Evolutionary conservation across 2,797 vertebrate species (phyloP).

Genomic region (Calcarius lapponicus): DNA sequence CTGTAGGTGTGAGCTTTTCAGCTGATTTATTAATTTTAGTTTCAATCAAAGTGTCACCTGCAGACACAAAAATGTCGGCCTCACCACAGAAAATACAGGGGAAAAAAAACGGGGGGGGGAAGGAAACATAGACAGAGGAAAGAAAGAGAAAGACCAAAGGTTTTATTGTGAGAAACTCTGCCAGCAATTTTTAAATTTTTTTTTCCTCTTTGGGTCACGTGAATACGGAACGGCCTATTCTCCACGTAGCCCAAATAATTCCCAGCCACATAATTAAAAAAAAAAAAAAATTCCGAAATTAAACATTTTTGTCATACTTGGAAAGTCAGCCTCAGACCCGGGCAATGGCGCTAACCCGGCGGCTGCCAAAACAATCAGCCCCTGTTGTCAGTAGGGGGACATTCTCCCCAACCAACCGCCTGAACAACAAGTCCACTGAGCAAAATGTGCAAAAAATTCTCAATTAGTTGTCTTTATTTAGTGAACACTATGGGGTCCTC

Average conservation of each 20-base stretch:
- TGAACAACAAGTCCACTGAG: conserved; percentile 79
- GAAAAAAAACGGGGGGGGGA: fast-evolving
- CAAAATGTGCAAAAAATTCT: conserved; percentile 87
- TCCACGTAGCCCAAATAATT: conserved; percentile 69
- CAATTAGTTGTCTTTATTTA: conserved; percentile 89
- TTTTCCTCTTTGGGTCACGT: background rate
- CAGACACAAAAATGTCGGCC: conserved; percentile 84
- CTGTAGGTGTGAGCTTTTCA: conserved; percentile 84
- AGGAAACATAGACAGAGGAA: background rate
- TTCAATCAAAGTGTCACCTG: conserved; percentile 88
- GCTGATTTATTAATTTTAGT: conserved; percentile 87
- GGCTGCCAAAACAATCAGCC: conserved; percentile 76
- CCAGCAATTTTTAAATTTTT: conserved; percentile 42
- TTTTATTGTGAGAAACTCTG: conserved; percentile 74
- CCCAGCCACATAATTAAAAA: conserved; percentile 68
- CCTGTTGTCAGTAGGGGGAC: conserved; percentile 78
- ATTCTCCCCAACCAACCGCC: conserved; percentile 78
- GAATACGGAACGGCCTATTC: background rate
- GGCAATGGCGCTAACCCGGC: conserved; percentile 68
- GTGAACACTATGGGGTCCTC: conserved; percentile 84
- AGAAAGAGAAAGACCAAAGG: conserved; percentile 41
- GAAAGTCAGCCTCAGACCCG: conserved; percentile 73
- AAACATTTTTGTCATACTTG: conserved; percentile 87
- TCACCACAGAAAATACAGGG: conserved; percentile 73
- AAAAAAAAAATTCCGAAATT: conserved; percentile 60